Evolutionary conservation across 2,888 invertebrate species (phyloP).

Genomic region (Smittia sp.): DNA sequence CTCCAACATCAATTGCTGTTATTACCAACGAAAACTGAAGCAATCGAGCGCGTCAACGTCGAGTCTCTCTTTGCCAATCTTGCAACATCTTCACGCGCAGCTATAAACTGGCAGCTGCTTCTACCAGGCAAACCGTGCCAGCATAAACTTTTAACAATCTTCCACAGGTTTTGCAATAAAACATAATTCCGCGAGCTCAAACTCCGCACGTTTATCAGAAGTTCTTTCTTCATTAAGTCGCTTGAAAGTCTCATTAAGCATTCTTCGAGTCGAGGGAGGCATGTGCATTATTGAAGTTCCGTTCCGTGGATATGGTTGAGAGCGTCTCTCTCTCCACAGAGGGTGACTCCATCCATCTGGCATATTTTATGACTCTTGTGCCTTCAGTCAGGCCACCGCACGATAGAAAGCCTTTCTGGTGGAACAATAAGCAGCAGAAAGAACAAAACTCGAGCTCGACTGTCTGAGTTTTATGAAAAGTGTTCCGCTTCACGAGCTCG

Average conservation of each 20-base stretch:
- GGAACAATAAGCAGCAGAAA: not conserved
- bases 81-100: too few species aligned
- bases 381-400: not conserved
- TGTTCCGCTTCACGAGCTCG: not conserved
- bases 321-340: slow-evolving; percentile 14
- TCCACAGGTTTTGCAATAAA: too few species aligned
- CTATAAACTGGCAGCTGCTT: too few species aligned
- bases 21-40: too few species aligned
- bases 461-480: not conserved
- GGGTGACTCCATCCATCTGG: slow-evolving; percentile 36
- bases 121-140: too few species aligned
- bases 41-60: too few species aligned
- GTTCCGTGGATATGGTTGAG: slow-evolving; percentile 21
- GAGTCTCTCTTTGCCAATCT: too few species aligned
- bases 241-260: not conserved
- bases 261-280: not conserved
- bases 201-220: too few species aligned
- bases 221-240: not conserved
- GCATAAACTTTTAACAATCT: too few species aligned
- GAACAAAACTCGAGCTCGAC: not conserved
- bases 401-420: slow-evolving; percentile 12
- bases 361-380: slow-evolving; percentile 6
- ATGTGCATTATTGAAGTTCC: slow-evolving; percentile 18
- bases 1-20: too few species aligned
- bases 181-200: too few species aligned